phyloP scores from a whole-genome alignment of 2,888 invertebrate species.

The Idaea straminata region DNA sequence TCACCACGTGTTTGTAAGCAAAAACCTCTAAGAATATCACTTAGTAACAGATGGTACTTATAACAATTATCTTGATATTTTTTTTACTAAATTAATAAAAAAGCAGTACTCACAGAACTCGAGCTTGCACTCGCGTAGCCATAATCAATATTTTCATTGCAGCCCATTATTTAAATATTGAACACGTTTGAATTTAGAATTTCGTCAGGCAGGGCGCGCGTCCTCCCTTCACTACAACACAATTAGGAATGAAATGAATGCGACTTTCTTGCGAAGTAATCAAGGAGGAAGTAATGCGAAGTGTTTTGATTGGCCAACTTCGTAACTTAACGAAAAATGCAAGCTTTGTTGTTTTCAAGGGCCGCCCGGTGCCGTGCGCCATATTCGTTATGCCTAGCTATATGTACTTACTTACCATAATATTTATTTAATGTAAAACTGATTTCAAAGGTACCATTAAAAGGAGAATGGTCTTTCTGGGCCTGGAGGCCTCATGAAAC shows the following conservation, averaged over 20 bases:
- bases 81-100: slow-evolving; percentile 2
- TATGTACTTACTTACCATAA: too few relatives aligned
- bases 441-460: too few relatives aligned
- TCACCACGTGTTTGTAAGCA: not conserved
- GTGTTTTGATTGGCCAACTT: slow-evolving; percentile 5
- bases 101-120: slow-evolving; percentile 46
- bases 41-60: not conserved
- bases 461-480: too few relatives aligned
- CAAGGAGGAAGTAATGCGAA: not conserved
- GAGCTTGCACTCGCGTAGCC: slow-evolving; percentile 46
- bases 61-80: too few relatives aligned
- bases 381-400: too few relatives aligned
- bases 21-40: not conserved
- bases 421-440: not conserved
- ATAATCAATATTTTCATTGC: slow-evolving; percentile 43
- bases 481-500: too few relatives aligned
- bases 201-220: slow-evolving; percentile 21
- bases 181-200: slow-evolving; percentile 24
- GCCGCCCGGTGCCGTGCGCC: slow-evolving; percentile 4
- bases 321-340: not conserved
- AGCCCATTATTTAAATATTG: slow-evolving; percentile 31
- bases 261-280: too few relatives aligned
- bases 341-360: not conserved
- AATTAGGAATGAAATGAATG: slow-evolving; percentile 27
- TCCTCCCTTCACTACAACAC: slow-evolving; percentile 20